Base-by-base conservation (phyloP, 2,888 invertebrate species). In the Cheilosia soror region DNA sequence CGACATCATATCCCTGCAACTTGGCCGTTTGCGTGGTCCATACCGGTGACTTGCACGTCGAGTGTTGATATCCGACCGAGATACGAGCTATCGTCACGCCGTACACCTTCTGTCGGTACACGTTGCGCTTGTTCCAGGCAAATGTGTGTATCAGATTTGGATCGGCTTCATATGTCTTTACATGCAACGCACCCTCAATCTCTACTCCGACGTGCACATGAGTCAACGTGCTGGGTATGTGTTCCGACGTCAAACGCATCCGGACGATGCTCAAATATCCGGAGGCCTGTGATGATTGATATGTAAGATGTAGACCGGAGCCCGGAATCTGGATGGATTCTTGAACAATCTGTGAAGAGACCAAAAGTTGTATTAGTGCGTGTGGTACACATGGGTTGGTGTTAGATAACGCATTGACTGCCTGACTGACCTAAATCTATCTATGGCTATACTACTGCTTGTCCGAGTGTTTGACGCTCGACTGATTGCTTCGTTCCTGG, bases 71-170 rank as follows among this genome's bases (percentile, higher is more conserved):
- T 33, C 99, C 99, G 81, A 99, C 95, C 2, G 97, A 97, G 57
- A 97, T 96, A 89, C 96, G 95, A 0, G 97, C 97, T 90, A 96
- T 96, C 0, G 97, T 97, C 88, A 97, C 95, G 0, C 97, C 98
- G 90, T 97, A 97, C 2, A 97, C 97, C 93, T 98, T 98, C 93
- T 99, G 98, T 90, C 97, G 97, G 93, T 99, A 99, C 51, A 98
- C 98, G 92, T 99, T 99, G 86, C 98, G 94, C 92, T 98, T 97
- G 92, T 98, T 98, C 99, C 99, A 99, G 2, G 98, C 97, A 91
- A 98, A 99, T 7, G 97, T 98, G 92, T 98, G 98, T 66, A 97
- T 97, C 79, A 99, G 93, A 91, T 98, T 97, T 0, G 98, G 97
- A 92, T 98, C 98, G 0, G 99, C 98, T 92, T 99, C 99, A 92